Conservation (phyloP, 2,113 vertebrate species). For the Macquaria ambigua region DNA sequence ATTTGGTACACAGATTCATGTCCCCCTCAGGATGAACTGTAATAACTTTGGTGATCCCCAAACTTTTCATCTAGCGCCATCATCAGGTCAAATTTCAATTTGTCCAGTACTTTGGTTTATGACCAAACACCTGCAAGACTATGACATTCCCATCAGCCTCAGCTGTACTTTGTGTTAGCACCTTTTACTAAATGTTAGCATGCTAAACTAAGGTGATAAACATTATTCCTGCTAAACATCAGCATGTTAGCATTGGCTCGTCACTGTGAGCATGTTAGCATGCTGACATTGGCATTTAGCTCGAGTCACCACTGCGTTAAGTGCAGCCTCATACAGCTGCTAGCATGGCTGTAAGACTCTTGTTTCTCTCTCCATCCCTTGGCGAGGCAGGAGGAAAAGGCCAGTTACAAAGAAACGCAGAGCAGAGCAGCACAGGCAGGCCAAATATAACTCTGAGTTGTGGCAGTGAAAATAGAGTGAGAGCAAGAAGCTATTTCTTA, state of each 20-base stretch:
- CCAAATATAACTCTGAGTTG: constrained; percentile 66
- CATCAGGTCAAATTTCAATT: background rate
- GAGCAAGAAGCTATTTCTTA: constrained; percentile 39
- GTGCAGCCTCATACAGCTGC: background rate
- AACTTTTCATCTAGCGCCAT: background rate
- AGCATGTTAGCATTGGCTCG: background rate
- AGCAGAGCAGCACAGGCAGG: constrained; percentile 18
- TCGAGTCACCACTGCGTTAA: background rate
- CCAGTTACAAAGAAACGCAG: constrained; percentile 27
- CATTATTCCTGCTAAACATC: background rate
- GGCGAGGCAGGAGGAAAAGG: constrained; percentile 25
- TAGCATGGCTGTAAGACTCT: background rate
- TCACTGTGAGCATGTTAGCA: background rate
- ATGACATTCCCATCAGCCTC: background rate
- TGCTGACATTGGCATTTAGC: background rate
- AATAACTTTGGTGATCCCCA: background rate
- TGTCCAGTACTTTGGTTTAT: background rate
- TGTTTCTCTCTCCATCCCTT: constrained; percentile 33
- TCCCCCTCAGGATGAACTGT: too few species aligned
- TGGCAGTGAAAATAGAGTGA: constrained; percentile 50
- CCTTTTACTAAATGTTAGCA: background rate
- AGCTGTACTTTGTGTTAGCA: background rate
- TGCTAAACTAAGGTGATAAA: background rate
- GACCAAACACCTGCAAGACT: too few species aligned
- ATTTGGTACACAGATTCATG: too few species aligned